These are phyloP conservation scores for Lepidurus arcticus DNA, from an alignment of 1,140 invertebrate species.

Conservation along the genomic window DNA sequence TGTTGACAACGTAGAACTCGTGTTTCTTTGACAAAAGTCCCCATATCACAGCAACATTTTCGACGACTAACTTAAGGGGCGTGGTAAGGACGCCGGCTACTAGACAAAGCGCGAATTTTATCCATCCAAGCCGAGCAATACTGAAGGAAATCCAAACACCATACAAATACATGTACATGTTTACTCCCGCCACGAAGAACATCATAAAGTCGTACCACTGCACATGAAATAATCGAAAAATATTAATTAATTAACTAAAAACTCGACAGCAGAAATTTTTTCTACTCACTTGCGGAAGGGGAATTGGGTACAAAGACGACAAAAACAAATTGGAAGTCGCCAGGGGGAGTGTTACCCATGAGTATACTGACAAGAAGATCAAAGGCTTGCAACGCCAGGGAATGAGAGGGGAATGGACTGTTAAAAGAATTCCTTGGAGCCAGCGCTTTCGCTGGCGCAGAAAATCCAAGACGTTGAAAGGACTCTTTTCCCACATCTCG, in stretches of 20 bases:
- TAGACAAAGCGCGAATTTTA: conserved; percentile 72
- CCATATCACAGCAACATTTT: conserved; percentile 90
- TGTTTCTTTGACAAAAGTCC: conserved; percentile 86
- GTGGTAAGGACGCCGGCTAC: conserved; percentile 79
- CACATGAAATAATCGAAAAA: conserved; percentile 24
- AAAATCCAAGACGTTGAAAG: conserved; percentile 90
- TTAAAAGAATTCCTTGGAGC: conserved; percentile 85
- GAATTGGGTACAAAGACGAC: conserved; percentile 76
- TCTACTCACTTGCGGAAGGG: conserved; percentile 40
- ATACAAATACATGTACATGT: conserved; percentile 94
- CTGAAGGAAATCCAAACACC: conserved; percentile 93
- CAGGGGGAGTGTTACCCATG: conserved; percentile 90
- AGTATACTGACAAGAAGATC: conserved; percentile 82
- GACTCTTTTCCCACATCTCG: conserved; percentile 98
- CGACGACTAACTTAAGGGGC: conserved; percentile 85
- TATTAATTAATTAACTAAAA: background rate
- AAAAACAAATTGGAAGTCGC: conserved; percentile 83
- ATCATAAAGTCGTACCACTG: conserved; percentile 71
- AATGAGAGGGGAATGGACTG: conserved; percentile 83
- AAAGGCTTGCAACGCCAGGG: conserved; percentile 77
- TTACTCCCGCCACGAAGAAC: conserved; percentile 81
- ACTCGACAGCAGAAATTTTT: background rate
- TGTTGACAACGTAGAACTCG: conserved; percentile 92
- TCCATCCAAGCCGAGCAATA: conserved; percentile 71
- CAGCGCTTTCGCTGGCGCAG: conserved; percentile 92